Evolutionary conservation across 2,888 invertebrate species (phyloP).

Genomic region (Amorpha juglandis): DNA sequence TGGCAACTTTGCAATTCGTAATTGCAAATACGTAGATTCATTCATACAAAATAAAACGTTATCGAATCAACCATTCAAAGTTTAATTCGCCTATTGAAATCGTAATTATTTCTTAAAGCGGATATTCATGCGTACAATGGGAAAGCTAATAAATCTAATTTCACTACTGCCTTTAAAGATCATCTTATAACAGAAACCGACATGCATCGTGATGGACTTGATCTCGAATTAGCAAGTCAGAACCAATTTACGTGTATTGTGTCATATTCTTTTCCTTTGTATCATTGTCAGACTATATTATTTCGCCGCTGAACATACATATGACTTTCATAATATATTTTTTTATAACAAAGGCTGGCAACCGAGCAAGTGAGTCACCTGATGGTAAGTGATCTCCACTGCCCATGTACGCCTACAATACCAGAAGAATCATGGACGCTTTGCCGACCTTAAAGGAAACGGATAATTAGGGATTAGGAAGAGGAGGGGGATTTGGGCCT

Average conservation of each 20-base stretch:
- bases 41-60: not conserved
- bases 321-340: too few relatives aligned
- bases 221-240: not conserved
- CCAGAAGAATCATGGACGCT: too few relatives aligned
- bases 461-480: too few relatives aligned
- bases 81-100: constrained; percentile 2
- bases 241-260: not conserved
- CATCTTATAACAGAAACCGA: not conserved
- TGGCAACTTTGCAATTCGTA: constrained; percentile 8
- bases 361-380: too few relatives aligned
- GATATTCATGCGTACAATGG: not conserved
- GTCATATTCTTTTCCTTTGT: not conserved
- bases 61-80: not conserved
- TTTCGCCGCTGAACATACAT: too few relatives aligned
- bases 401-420: too few relatives aligned
- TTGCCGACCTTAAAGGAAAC: too few relatives aligned
- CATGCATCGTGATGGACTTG: not conserved
- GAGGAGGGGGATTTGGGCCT: too few relatives aligned
- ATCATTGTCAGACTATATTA: not conserved
- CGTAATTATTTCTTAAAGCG: not conserved
- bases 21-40: not conserved
- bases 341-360: too few relatives aligned
- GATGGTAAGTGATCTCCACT: too few relatives aligned
- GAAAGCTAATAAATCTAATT: not conserved
- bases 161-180: not conserved